phyloP scores from a whole-genome alignment of 2,888 invertebrate genomes.

The Tortrix viridana region DNA sequence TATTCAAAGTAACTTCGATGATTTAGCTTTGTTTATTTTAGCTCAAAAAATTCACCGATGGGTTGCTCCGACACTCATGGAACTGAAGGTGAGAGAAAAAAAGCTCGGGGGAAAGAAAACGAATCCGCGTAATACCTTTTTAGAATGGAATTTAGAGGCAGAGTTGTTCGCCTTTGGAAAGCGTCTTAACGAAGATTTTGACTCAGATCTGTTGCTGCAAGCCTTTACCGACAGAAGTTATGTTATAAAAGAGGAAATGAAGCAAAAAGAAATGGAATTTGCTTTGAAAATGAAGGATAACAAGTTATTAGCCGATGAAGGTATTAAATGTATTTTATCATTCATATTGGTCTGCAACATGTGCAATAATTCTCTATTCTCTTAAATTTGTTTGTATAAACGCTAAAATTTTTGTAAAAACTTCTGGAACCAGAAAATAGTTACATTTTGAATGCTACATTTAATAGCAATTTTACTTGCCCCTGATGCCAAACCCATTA shows the following conservation, averaged over 20 bases:
- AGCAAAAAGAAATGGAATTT: constrained; percentile 88
- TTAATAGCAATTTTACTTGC: too few species aligned
- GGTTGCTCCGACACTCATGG: constrained; percentile 88
- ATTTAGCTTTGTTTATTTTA: constrained; percentile 44
- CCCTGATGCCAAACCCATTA: too few species aligned
- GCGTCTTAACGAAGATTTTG: constrained; percentile 93
- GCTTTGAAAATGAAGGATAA: constrained; percentile 88
- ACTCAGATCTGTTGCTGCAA: constrained; percentile 86
- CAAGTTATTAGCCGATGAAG: constrained; percentile 86
- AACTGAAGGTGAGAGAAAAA: constrained; percentile 84
- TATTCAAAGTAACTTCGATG: background rate
- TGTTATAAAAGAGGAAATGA: constrained; percentile 87
- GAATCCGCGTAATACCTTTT: constrained; percentile 83
- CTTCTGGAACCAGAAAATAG: too few species aligned
- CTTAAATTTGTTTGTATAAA: too few species aligned
- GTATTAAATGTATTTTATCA: constrained; percentile 47
- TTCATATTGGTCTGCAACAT: background rate
- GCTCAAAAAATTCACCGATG: constrained; percentile 83
- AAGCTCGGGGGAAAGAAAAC: constrained; percentile 83
- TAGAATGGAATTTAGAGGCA: constrained; percentile 95
- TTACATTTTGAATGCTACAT: too few species aligned
- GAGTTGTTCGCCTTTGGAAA: constrained; percentile 95
- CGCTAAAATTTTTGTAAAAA: too few species aligned
- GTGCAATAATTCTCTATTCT: too few species aligned
- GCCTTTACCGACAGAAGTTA: constrained; percentile 93